Evolutionary conservation across 1,140 invertebrate species (phyloP).

Genomic region (Condylostylus longicornis): DNA sequence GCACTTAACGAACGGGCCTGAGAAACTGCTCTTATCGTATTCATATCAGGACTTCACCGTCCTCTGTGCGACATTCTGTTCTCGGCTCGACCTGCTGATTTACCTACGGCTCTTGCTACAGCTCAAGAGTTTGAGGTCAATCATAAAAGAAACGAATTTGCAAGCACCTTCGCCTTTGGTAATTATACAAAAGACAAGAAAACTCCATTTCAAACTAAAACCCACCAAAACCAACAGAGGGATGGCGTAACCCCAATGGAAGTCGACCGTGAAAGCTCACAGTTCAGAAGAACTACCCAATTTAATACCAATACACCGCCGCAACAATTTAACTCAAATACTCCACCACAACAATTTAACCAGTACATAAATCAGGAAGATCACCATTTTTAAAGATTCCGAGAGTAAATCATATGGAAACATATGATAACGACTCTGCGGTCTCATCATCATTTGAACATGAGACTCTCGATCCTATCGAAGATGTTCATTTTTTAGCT

Average conservation of each 20-base stretch:
- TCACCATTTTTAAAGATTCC: too few species aligned
- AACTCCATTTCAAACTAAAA: not conserved
- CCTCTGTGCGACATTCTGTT: constrained; percentile 8
- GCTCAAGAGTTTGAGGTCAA: constrained; percentile 12
- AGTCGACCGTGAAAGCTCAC: too few species aligned
- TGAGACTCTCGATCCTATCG: too few species aligned
- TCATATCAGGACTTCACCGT: constrained; percentile 7
- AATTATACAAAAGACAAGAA: not conserved
- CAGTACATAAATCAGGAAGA: too few species aligned
- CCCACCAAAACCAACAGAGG: not conserved
- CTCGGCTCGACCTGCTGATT: constrained; percentile 6
- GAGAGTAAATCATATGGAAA: too few species aligned
- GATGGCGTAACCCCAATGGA: not conserved
- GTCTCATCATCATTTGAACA: too few species aligned
- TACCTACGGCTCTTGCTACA: constrained; percentile 11
- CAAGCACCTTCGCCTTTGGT: constrained; percentile 7
- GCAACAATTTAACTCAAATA: too few species aligned
- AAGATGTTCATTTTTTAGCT: too few species aligned
- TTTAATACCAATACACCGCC: too few species aligned
- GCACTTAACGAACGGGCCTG: constrained; percentile 6
- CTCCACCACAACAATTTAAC: too few species aligned
- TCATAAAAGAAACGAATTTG: constrained; percentile 10
- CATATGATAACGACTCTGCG: too few species aligned
- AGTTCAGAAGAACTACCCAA: too few species aligned
- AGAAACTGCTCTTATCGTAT: constrained; percentile 6